phyloP scores from a whole-genome alignment of 2,888 invertebrate genomes.

The Eilema caniola region DNA sequence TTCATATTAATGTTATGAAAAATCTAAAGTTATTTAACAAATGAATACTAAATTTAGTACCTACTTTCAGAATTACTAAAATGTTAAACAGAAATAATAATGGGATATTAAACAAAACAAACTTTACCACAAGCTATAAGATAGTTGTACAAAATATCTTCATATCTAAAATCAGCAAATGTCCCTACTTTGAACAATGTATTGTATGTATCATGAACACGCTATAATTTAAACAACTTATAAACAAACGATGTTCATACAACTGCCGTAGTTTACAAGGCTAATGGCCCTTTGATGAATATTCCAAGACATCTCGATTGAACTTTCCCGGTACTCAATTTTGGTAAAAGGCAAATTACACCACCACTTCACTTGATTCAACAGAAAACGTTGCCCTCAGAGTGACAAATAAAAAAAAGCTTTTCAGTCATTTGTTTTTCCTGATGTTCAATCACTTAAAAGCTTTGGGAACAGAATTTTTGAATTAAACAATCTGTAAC shows the following conservation, averaged over 20 bases:
- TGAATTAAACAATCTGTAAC: constrained; percentile 48
- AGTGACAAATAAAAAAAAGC: constrained; percentile 45
- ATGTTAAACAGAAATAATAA: not conserved
- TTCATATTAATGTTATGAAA: not conserved
- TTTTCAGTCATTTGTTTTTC: constrained; percentile 48
- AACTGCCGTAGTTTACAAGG: constrained; percentile 26
- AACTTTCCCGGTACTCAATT: constrained; percentile 39
- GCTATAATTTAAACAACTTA: constrained; percentile 26
- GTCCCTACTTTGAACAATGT: not conserved
- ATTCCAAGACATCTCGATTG: constrained; percentile 26
- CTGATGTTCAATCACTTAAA: constrained; percentile 50
- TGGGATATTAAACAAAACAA: not conserved
- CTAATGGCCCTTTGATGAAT: constrained; percentile 33
- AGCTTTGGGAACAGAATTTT: constrained; percentile 40
- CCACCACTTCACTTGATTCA: constrained; percentile 36
- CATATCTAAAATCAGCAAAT: not conserved
- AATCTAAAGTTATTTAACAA: not conserved
- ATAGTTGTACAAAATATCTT: not conserved
- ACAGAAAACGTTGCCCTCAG: constrained; percentile 30
- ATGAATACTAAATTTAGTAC: not conserved
- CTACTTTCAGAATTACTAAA: not conserved
- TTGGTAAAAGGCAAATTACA: constrained; percentile 43
- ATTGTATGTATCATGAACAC: not conserved
- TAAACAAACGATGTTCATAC: constrained; percentile 21
- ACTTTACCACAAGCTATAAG: constrained; percentile 1